These are phyloP conservation scores for Darevskia nairensis DNA, from an alignment of 2,797 vertebrate species.

Conservation along the genomic window DNA sequence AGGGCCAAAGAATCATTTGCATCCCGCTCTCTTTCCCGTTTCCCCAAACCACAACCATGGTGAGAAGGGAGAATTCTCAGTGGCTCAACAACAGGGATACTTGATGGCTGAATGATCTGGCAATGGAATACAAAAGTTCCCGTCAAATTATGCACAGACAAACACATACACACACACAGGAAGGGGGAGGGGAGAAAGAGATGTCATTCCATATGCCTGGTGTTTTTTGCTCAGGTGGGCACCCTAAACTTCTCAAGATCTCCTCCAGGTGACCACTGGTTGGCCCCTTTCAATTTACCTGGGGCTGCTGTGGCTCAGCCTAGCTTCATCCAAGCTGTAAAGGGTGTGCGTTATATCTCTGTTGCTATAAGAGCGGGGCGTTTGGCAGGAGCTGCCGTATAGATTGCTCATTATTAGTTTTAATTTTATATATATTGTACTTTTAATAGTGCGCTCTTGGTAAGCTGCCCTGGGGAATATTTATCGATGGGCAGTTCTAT, in stretches of 20 bases:
- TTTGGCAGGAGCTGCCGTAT: no score
- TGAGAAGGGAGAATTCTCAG: not conserved
- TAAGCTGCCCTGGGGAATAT: not conserved
- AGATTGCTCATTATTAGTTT: no score
- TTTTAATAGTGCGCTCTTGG: not conserved
- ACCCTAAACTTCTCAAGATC: not conserved
- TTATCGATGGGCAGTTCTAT: not conserved
- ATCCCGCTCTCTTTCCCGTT: no score
- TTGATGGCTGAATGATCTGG: not conserved
- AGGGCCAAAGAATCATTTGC: conserved; percentile 3
- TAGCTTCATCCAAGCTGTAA: no score
- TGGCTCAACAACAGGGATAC: not conserved
- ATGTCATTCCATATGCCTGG: not conserved
- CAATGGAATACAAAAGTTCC: not conserved
- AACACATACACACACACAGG: no score
- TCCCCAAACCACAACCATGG: no score
- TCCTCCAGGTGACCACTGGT: no score
- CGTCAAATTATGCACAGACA: not conserved
- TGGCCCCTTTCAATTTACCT: no score
- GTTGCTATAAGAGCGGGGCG: no score
- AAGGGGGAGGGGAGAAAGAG: no score
- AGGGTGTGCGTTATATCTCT: no score
- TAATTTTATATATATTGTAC: not conserved
- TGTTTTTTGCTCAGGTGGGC: not conserved
- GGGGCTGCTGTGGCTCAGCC: no score